Percentiles rank a stretch among this genome's conserved stretches.
phyloP scores from a whole-genome alignment of 2,888 invertebrate species.

The Neoascia interrupta region DNA sequence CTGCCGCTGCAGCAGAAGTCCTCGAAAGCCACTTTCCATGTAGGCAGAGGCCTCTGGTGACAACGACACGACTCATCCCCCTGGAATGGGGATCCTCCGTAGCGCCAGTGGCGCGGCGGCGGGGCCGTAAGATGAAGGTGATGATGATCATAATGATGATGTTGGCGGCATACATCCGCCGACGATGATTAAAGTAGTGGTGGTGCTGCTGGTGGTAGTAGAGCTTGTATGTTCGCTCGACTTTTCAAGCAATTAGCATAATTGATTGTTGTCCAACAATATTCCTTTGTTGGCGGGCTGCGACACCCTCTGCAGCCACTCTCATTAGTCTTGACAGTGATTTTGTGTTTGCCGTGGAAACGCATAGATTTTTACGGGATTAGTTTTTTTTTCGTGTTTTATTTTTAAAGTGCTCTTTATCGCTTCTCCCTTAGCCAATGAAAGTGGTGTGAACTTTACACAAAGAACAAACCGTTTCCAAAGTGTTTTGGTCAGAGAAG shows the following conservation, averaged over 20 bases:
- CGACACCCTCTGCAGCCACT: conserved; percentile 62
- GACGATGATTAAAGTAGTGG: conserved; percentile 14
- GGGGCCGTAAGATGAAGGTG: conserved; percentile 57
- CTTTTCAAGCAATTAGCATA: conserved; percentile 73
- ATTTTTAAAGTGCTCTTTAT: background rate
- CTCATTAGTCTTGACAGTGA: conserved; percentile 73
- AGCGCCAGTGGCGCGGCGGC: too few species aligned
- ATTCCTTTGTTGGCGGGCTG: conserved; percentile 55
- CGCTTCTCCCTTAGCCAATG: background rate
- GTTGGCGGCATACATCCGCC: conserved; percentile 59
- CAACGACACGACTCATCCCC: conserved; percentile 4
- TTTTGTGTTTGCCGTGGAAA: conserved; percentile 65
- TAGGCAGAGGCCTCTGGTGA: too few species aligned
- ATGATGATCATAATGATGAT: conserved; percentile 51
- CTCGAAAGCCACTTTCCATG: conserved; percentile 24
- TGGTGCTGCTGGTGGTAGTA: conserved; percentile 12
- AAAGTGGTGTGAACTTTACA: conserved; percentile 8
- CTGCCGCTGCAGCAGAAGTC: conserved; percentile 18
- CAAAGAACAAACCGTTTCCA: conserved; percentile 7
- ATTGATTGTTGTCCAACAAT: conserved; percentile 72
- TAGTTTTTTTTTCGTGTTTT: conserved; percentile 5
- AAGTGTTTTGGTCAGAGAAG: background rate
- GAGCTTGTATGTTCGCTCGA: conserved; percentile 35
- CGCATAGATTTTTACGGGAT: conserved; percentile 51
- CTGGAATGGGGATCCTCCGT: too few species aligned